phyloP scores from a whole-genome alignment of 2,888 invertebrate genomes.

The Agonopterix heracliana region DNA sequence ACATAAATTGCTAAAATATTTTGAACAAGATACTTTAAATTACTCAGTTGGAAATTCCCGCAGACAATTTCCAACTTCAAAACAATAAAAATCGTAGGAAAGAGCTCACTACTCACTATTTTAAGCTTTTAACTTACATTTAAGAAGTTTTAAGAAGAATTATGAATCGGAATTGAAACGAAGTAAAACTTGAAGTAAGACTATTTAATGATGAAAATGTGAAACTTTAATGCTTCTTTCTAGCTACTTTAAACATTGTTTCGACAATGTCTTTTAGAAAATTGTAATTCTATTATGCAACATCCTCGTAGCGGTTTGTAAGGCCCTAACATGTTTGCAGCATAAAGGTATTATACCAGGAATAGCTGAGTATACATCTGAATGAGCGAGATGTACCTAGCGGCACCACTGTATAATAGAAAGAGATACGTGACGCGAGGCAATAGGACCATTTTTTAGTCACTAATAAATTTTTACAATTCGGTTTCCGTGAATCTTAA shows the following conservation, averaged over 20 bases:
- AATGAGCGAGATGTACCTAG: background rate
- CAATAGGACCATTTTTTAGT: too few species aligned
- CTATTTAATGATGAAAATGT: conserved; percentile 25
- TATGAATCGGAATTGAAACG: conserved; percentile 54
- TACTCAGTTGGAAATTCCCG: conserved; percentile 22
- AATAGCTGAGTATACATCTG: background rate
- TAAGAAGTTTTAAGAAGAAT: conserved; percentile 59
- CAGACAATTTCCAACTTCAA: conserved; percentile 31
- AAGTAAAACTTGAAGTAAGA: conserved; percentile 45
- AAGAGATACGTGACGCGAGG: too few species aligned
- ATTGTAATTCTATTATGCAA: background rate
- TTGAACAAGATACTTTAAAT: background rate
- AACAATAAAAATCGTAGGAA: conserved; percentile 43
- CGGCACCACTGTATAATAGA: too few species aligned
- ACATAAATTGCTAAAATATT: too few species aligned
- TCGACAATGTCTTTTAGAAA: background rate
- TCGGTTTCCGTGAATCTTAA: too few species aligned
- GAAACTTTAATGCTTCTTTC: conserved; percentile 17
- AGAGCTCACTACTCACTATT: conserved; percentile 51
- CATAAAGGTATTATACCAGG: too few species aligned
- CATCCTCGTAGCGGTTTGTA: background rate
- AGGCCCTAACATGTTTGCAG: background rate
- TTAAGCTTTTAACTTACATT: conserved; percentile 61
- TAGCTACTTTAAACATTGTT: background rate
- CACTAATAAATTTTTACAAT: too few species aligned